Evolutionary conservation across 2,888 invertebrate species (phyloP), one percentile per base, ranked within the genome.

Genomic region (Panzeria rudis): DNA sequence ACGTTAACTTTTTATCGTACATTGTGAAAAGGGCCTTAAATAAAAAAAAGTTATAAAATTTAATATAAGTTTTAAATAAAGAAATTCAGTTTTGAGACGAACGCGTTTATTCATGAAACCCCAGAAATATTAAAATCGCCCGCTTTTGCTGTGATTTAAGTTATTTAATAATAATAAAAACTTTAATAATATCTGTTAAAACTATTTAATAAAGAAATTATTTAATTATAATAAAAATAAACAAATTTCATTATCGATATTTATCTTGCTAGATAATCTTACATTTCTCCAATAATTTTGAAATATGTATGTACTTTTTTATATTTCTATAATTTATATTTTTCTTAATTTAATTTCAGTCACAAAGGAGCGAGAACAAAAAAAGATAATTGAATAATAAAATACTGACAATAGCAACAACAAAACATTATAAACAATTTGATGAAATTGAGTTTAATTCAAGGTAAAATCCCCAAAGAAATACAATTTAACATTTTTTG

Each of bases 281-380:
- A 38, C 23, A 4, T 17, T 29, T 72, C n/a, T 54, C 6, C 38
- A 71, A 25, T 13, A 41, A 15, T 6, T 50, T 23, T 44, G 25
- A 52, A 25, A 29, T 15, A 20, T 6, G 11, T 17, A 9, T 35
- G 9, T 13, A 38, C 11, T 38, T 38, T 17, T 23, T 8, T 38
- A 61, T 35, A 72, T 73, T 62, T 35, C 13, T 25, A 72, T 64
- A 68, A 52, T 68, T 73, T 8, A 23, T 56, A 38, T 5, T 75
- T 79, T 62, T 71, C 54, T 75, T 79, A 75, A 84, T 84, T 84
- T n/a, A 80, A 84, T 84, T 84, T 72, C 59, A 84, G 84, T 20
- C 50, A 47, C 1, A 29, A 38, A 50, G 4, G 32, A 83, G 71
- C 32, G 35, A 66, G 6, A 35, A 41, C 17, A 20, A 15, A 29